Evolutionary conservation across 2,797 vertebrate species (phyloP).

Genomic region (Babyrousa celebensis): DNA sequence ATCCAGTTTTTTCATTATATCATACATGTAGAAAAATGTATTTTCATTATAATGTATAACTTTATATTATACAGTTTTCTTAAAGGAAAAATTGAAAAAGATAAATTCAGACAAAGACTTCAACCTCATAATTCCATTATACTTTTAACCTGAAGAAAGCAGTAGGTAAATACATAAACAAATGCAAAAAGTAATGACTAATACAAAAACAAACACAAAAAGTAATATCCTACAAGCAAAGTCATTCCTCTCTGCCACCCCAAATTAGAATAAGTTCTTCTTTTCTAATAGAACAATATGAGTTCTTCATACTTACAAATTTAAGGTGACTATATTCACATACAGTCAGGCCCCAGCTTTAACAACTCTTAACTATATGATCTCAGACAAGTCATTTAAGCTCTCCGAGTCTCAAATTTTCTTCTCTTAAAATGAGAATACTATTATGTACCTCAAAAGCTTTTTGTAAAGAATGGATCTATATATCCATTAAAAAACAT

Average conservation of each 20-base stretch:
- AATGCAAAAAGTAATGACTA: slow-evolving; percentile 21
- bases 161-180: slow-evolving; percentile 11
- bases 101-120: slow-evolving; percentile 20
- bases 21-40: not conserved
- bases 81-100: slow-evolving; percentile 17
- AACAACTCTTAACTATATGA: not conserved
- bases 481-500: too few relatives aligned
- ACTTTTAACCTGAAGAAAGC: slow-evolving; percentile 43
- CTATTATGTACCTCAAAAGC: slow-evolving; percentile 1
- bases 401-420: not conserved
- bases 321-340: not conserved
- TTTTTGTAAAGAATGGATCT: not conserved
- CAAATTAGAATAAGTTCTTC: slow-evolving; percentile 34
- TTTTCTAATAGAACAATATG: not conserved
- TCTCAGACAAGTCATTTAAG: not conserved
- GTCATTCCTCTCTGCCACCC: not conserved
- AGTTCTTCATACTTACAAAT: slow-evolving; percentile 12
- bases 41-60: not conserved
- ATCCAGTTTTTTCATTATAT: slow-evolving; percentile 5
- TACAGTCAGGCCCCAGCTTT: not conserved
- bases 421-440: slow-evolving; percentile 46
- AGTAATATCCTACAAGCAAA: not conserved
- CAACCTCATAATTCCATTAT: slow-evolving; percentile 34
- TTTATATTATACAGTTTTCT: not conserved
- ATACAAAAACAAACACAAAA: slow-evolving; percentile 38